Conservation (phyloP, 2,888 invertebrate species). For the Cenopis cana region DNA sequence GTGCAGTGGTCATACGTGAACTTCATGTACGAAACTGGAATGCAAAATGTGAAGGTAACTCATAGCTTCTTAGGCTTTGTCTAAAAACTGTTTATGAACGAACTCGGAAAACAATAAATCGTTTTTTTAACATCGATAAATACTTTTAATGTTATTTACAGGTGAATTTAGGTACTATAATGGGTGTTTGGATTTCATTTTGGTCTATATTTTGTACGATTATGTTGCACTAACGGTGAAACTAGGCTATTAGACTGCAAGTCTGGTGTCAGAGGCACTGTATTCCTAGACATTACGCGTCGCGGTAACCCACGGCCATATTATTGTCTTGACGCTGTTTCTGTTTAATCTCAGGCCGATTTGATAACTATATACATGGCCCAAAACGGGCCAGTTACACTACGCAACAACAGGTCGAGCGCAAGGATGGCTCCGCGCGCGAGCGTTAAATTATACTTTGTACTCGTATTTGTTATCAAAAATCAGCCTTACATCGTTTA, state of each 20-base stretch:
- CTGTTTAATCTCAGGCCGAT: conserved; percentile 60
- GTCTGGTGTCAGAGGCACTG: conserved; percentile 68
- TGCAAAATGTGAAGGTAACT: conserved; percentile 69
- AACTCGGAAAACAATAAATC: conserved; percentile 59
- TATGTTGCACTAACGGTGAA: conserved; percentile 75
- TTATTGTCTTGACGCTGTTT: conserved; percentile 71
- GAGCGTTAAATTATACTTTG: conserved; percentile 61
- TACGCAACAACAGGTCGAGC: conserved; percentile 59
- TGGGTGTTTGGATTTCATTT: conserved; percentile 74
- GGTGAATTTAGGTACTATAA: conserved; percentile 60
- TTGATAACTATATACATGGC: conserved; percentile 36
- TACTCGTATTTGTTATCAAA: conserved; percentile 79
- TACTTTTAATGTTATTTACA: conserved; percentile 67
- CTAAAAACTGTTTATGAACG: conserved; percentile 62
- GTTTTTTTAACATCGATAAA: conserved; percentile 70
- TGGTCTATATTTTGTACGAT: conserved; percentile 83
- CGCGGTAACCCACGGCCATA: conserved; percentile 47
- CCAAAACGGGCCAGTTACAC: conserved; percentile 62
- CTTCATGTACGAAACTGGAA: conserved; percentile 63
- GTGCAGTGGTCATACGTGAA: conserved; percentile 43
- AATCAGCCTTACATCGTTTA: conserved; percentile 77
- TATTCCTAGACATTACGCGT: conserved; percentile 16
- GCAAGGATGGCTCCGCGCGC: conserved; percentile 47
- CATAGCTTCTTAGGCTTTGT: conserved; percentile 79
- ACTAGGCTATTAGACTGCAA: conserved; percentile 55